Conservation (phyloP, 2,888 invertebrate species). For the Poecilobothrus nobilitatus region DNA sequence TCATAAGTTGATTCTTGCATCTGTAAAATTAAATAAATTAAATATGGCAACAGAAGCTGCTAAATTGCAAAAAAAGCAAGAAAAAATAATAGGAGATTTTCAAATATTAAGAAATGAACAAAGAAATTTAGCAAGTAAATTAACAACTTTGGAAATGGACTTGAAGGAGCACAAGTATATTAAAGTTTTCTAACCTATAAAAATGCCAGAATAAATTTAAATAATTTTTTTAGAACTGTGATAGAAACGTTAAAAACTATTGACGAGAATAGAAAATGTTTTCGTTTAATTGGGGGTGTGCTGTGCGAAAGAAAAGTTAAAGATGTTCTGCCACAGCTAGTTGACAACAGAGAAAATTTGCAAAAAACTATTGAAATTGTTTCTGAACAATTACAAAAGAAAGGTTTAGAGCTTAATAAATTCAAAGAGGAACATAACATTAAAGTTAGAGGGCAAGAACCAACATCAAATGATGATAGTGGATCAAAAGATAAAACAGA, state of each 20-base stretch:
- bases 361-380: slow-evolving; percentile 68
- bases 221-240: slow-evolving; percentile 62
- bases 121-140: slow-evolving; percentile 73
- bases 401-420: slow-evolving; percentile 84
- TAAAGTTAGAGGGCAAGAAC: slow-evolving; percentile 63
- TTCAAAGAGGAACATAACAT: slow-evolving; percentile 88
- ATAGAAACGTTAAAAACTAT: slow-evolving; percentile 85
- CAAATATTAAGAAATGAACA: slow-evolving; percentile 82
- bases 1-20: slow-evolving; percentile 19
- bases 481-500: slow-evolving; percentile 29
- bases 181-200: slow-evolving; percentile 28
- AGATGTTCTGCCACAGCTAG: slow-evolving; percentile 78
- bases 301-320: slow-evolving; percentile 86
- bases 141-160: slow-evolving; percentile 89
- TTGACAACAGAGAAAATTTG: slow-evolving; percentile 70
- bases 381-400: slow-evolving; percentile 71
- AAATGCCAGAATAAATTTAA: not conserved
- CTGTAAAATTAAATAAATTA: slow-evolving; percentile 18
- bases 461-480: slow-evolving; percentile 37
- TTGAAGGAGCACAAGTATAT: slow-evolving; percentile 91
- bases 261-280: slow-evolving; percentile 78
- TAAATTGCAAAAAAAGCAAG: slow-evolving; percentile 46
- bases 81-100: slow-evolving; percentile 80
- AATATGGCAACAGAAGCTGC: slow-evolving; percentile 39
- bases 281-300: slow-evolving; percentile 87